These are phyloP conservation scores for Ethmia dodecea DNA, from an alignment of 2,888 invertebrate species.

Conservation along the genomic window DNA sequence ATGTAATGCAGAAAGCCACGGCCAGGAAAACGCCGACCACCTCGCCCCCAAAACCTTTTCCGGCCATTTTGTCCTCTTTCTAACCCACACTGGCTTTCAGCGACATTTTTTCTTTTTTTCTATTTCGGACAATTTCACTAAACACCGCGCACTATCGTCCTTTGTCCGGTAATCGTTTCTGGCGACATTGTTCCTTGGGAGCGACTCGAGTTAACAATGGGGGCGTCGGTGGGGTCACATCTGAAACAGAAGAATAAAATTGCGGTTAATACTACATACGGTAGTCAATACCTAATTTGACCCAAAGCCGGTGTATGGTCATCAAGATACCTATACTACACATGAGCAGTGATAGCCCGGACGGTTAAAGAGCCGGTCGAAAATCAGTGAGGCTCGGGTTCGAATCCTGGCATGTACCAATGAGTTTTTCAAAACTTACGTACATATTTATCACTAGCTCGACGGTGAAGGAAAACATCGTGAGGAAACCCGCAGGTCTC, in stretches of 20 bases:
- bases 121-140: constrained; percentile 49
- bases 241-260: constrained; percentile 48
- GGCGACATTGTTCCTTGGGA: constrained; percentile 48
- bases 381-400: too few species aligned
- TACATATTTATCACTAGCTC: too few species aligned
- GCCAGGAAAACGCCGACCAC: constrained; percentile 68
- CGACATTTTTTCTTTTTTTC: constrained; percentile 62
- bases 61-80: constrained; percentile 65
- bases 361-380: too few species aligned
- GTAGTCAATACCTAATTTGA: too few species aligned
- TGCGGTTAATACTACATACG: too few species aligned
- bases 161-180: constrained; percentile 35
- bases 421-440: too few species aligned
- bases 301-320: too few species aligned
- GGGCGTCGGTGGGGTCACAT: constrained; percentile 34
- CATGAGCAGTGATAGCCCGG: too few species aligned
- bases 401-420: too few species aligned
- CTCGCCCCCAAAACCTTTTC: constrained; percentile 58
- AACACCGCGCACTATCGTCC: constrained; percentile 46
- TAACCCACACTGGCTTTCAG: constrained; percentile 66
- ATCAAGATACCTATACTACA: too few species aligned
- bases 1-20: constrained; percentile 64
- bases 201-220: constrained; percentile 22
- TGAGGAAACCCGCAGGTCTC: too few species aligned
- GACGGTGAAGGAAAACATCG: too few species aligned